Evolutionary conservation across 1,140 invertebrate species (phyloP), one percentile per base, ranked within the genome.

Genomic region (Caerostris darwini): DNA sequence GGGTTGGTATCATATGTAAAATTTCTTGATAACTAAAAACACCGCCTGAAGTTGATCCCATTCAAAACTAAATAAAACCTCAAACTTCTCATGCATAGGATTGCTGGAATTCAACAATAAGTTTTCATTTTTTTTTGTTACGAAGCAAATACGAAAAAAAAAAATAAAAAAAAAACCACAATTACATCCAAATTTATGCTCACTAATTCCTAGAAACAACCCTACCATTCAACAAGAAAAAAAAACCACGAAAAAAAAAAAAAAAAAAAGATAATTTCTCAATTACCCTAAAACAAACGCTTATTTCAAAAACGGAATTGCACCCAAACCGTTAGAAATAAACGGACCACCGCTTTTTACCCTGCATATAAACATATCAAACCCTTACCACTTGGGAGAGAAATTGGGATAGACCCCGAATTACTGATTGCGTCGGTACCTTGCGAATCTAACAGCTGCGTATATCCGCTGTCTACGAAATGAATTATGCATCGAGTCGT

Each of bases 391-490:
- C 71, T 34, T 77, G 19, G 3, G 19, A 12, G 10, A 8, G 4
- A 77, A 77, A 77, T 34, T 64, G 12, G 61, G 61, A 6, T 64
- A 64, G 71, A 34, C 71, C 71, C 19, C 71, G 34, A 50, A 77
- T 77, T 50, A 50, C 71, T 50, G 50, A 77, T 77, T 77, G 61
- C 61, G 17, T 17, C 61, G 71, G 71, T 77, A 50, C 34, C 71
- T 77, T 77, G 71, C 71, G 71, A 77, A 77, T 77, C 71, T 77
- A 77, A 77, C 71, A 77, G 71, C 71, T 77, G 71, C 50, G 17
- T 3, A n/a, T 64, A 77, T 77, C 71, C 71, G 50, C 71, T 19
- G 12, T 77, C 19, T 10, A 5, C 12, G 12, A 10, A 5, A 77
- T 77, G 71, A 77, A 77, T 77, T 50, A 77, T 77, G 34, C 34